These are phyloP conservation scores for Mus spicilegus DNA, from an alignment of 2,113 vertebrate genomes.

Conservation along the genomic window DNA sequence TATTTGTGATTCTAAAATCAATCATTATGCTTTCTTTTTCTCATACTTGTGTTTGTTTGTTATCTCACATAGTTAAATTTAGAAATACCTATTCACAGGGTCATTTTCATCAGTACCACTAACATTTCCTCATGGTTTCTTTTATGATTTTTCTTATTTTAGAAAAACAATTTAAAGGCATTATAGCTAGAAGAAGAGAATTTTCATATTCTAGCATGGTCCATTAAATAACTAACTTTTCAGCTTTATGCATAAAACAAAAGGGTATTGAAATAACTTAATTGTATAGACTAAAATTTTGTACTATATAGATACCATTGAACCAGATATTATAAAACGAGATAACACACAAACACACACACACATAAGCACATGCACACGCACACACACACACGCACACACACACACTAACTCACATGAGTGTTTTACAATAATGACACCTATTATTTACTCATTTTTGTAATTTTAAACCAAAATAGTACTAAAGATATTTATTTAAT, in stretches of 20 bases:
- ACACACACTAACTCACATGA: neutral
- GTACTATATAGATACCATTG: slow-evolving; percentile 60
- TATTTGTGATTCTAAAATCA: slow-evolving; percentile 61
- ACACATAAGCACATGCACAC: neutral
- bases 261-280: slow-evolving; percentile 80
- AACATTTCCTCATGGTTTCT: slow-evolving; percentile 56
- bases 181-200: slow-evolving; percentile 71
- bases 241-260: slow-evolving; percentile 76
- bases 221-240: slow-evolving; percentile 78
- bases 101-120: slow-evolving; percentile 67
- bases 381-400: neutral
- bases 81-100: slow-evolving; percentile 41
- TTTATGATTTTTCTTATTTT: slow-evolving; percentile 59
- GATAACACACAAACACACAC: neutral
- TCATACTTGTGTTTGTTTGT: slow-evolving; percentile 43
- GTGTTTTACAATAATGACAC: neutral
- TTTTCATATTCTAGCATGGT: slow-evolving; percentile 73
- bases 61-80: slow-evolving; percentile 67
- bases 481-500: neutral
- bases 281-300: slow-evolving; percentile 75
- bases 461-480: neutral
- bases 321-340: slow-evolving; percentile 32
- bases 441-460: neutral
- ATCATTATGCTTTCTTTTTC: neutral
- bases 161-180: slow-evolving; percentile 45